Base-by-base conservation (phyloP, 2,113 vertebrate genomes). In the Cololabis saira region DNA sequence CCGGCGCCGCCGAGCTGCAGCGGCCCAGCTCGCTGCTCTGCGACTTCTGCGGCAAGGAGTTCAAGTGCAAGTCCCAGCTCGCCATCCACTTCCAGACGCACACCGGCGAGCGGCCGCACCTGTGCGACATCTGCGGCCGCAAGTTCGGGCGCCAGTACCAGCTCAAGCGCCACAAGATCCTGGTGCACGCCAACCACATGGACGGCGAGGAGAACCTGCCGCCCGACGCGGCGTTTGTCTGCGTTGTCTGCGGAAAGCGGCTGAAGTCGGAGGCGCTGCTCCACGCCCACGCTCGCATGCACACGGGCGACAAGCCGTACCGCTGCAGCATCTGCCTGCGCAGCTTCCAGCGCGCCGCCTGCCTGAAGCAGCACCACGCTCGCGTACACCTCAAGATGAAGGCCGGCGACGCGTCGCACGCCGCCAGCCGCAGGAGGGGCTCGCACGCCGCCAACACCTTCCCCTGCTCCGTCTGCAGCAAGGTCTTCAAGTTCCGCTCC, bases 121-220 rank as follows among this genome's bases (percentile, higher is more conserved):
- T 89, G 49, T 90, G 89, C 2, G 83, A 89, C 49, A 51, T 86
- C 80, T 90, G 89, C 17, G 87, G 87, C 0, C 87, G 89, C 53
- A 90, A 89, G 53, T 90, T 90, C 0, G 59, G 65, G 41, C 80
- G 89, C 1, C 78, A 74, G 18, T 80, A 87, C 49, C 89, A 89
- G 74, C 78, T 90, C 0, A 76, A 76, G 15, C 85, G 87, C 42
- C 89, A 90, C 76, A 85, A 86, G 21, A 17, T 66, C 14, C 61
- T 87, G 24, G 51, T 85, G 3, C 89, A 90, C 47, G 19, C 16
- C 21, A 68, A 55, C 13, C 11, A 18, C 0, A 13, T 0, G 0
- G 1, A 9, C 0, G 19, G n/a, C 0, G 41, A 61, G 4, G 75
- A 52, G 2, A 1, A 1, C 18, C 5, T 0, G 2, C 1, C 11